Evolutionary conservation across 1,140 invertebrate species (phyloP), one percentile per base, ranked within the genome.

Genomic region (Panulirus ornatus): DNA sequence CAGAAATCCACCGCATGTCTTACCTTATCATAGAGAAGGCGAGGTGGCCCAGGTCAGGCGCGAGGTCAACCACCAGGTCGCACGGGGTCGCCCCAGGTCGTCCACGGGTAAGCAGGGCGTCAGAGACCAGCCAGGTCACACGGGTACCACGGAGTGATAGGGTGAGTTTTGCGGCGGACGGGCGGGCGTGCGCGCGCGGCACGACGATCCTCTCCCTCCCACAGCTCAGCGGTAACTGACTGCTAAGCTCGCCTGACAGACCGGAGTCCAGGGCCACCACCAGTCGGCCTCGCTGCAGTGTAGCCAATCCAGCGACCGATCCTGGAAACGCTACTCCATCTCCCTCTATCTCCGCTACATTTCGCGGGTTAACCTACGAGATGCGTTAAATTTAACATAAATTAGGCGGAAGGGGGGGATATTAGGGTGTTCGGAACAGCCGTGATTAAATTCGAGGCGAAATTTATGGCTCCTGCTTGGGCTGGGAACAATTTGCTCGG

Each of bases 201-300:
- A 34, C 76, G 51, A 79, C 76, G 14, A n/a, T n/a, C n/a, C 16
- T 79, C 34, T 14, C 44, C 40, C 42, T 9, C 6, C 8, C 76
- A 79, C 76, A 51, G 44, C 76, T 79, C 38, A 79, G 76, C 22
- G 44, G 76, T 79, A 79, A 79, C 76, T 79, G 76, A 51, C 42
- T 44, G 76, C 38, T 42, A 51, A 34, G 42, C 42, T 51, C 76
- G 22, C 38, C 76, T 79, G 76, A 78, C 40, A 42, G 38, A 40
- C 40, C 40, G 71, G 70, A n/a, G 71, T 78, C 40, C 75, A 22
- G 40, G 30, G 38, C 30, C 76, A 54, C 34, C 42, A 38, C 75
- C 76, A 79, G 42, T 30, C 44, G 38, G 38, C 42, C 44, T 19
- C 54, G 19, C 54, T 19, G 19, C 54, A 47, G 42, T 51, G 40